Evolutionary conservation across 2,797 vertebrate genomes (phyloP).

Genomic region (Halcyon chelicuti): DNA sequence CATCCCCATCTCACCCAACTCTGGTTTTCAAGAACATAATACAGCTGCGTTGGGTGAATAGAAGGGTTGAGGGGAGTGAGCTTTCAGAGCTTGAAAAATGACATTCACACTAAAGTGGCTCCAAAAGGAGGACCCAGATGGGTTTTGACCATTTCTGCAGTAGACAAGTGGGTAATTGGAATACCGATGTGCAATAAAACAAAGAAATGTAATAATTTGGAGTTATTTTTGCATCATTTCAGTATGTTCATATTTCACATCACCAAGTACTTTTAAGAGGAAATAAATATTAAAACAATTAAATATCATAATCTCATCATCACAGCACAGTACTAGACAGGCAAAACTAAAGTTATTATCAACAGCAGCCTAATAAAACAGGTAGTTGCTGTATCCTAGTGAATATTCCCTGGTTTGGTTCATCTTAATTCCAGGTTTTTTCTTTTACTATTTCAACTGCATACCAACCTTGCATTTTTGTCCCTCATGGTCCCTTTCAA

Average conservation of each 20-base stretch:
- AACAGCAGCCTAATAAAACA: background rate
- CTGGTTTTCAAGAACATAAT: background rate
- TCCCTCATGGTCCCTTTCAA: background rate
- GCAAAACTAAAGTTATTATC: background rate
- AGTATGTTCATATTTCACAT: background rate
- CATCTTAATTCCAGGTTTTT: background rate
- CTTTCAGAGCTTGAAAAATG: background rate
- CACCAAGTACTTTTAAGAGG: background rate
- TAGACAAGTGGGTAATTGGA: background rate
- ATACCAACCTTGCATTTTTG: background rate
- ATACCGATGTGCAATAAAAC: background rate
- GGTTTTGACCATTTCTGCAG: background rate
- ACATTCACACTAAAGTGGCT: background rate
- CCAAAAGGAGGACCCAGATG: background rate
- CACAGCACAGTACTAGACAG: background rate
- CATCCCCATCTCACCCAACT: background rate
- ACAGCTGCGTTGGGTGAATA: background rate
- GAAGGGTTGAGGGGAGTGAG: background rate
- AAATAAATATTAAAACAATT: background rate
- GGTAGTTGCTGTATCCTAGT: background rate
- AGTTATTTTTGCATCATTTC: background rate
- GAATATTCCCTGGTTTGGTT: background rate
- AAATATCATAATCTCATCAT: background rate
- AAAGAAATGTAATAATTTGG: background rate
- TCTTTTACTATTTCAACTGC: background rate